Base-by-base conservation (phyloP, 2,113 vertebrate genomes). In the Phaetusa simplex region DNA sequence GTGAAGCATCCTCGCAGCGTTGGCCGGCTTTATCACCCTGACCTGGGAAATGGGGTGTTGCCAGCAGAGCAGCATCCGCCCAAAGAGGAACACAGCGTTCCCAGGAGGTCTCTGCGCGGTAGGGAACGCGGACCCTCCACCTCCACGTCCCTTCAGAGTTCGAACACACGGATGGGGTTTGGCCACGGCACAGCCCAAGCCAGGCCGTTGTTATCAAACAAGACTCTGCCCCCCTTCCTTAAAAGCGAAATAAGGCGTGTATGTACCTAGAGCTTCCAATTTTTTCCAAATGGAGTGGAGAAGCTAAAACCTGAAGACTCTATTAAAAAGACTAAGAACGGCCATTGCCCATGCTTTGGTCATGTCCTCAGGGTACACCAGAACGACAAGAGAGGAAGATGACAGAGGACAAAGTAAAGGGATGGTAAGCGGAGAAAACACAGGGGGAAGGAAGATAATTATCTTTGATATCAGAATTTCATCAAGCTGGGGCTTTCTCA, bases 61-160 rank as follows among this genome's bases (percentile, higher is more conserved):
- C 40, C 78, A 61, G 71, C 59, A 67, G 42, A 67, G 65, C 53
- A 50, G 40, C 27, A 29, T 34, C 45, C 42, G 40, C 36, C 67
- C 42, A 42, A 17, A 70, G 0, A 53, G 1, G 5, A 47, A 47
- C 4, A 2, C 19, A 1, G 2, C 0, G 0, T 32, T 21, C 55
- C 38, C 21, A 12, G 1, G 45, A 72, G 38, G 24, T 40, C 43
- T 58, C 56, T 20, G 47, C 61, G 15, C 4, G 3, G 16, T 26
- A 23, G 11, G 45, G 12, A 6, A 32, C 2, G 1, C 45, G 14
- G 36, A 45, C 40, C 34, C 24, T n/a, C 58, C 65, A 40, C n/a
- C 47, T 50, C 23, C 4, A 0, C 4, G 1, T 40, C 53, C 66
- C 67, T 43, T 8, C 61, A 34, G 15, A 70, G 38, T 23, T 17